Base-by-base conservation (phyloP, 2,797 vertebrate genomes). In the Poliocrania exsul region DNA sequence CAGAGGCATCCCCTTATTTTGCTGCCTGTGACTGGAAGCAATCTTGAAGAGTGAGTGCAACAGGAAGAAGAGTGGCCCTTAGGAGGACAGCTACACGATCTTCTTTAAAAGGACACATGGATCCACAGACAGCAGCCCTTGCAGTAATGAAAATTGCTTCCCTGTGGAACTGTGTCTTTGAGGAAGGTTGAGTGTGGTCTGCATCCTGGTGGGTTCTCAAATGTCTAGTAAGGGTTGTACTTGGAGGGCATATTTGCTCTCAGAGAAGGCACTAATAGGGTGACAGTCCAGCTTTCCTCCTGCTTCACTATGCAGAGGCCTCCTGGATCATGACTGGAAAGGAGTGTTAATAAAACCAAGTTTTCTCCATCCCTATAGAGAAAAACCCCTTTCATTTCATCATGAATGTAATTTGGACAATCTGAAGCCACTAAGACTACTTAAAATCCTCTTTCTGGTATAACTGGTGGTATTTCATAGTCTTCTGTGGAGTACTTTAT, bases 371-470 rank as follows among this genome's bases (percentile, higher is more conserved):
- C 8, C 5, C 11, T 33, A 23, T 24, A 47, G 25, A 69, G 24
- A 69, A 87, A 78, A 72, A 9, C 4, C 28, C 28, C 12, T 69
- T 89, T 86, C 10, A 12, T 85, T 82, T 92, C 35, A 78, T 5
- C 9, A n/a, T 74, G 35, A 69, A 44, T 0, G 0, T 82, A 24
- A 71, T 82, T 60, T 81, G 37, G 35, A 47, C 1, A 9, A 33
- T 42, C 44, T 74, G 47, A 61, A 81, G 26, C 53, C 58, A 69
- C 19, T 65, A n/a, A 69, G 11, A 16, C n/a, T 10, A 15, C 29
- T 61, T 86, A 31, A 88, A 66, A 72, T 80, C 70, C 37, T 84
- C 29, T 84, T 73, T 82, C 4, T 75, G 37, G 11, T 80, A 24
- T 89, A 73, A 70, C 4, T 66, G 24, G 13, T 77, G 29, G 87